phyloP scores from a whole-genome alignment of 2,888 invertebrate genomes.

The Pimpla rufipes region DNA sequence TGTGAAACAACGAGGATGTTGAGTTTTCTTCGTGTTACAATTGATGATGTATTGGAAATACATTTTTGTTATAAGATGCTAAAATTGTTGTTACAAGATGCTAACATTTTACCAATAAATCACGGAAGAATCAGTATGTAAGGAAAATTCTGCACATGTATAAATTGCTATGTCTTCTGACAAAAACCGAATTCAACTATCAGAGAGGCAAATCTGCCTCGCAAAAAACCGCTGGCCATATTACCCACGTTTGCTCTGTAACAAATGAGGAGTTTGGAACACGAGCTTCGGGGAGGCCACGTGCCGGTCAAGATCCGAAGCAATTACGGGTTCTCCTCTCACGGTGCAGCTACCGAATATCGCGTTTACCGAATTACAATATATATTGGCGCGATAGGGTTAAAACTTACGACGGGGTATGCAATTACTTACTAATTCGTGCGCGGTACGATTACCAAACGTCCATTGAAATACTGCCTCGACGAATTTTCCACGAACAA shows the following conservation, averaged over 20 bases:
- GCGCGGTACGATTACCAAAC: constrained; percentile 28
- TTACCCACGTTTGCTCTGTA: not conserved
- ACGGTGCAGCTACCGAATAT: constrained; percentile 7
- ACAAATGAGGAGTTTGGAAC: constrained; percentile 23
- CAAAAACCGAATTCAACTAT: not conserved
- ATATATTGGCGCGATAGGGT: constrained; percentile 23
- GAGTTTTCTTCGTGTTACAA: not conserved
- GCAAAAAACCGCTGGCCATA: not conserved
- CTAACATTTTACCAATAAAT: too few species aligned
- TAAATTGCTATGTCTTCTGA: not conserved
- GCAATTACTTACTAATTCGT: constrained; percentile 55
- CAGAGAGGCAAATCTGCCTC: not conserved
- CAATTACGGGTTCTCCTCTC: constrained; percentile 39
- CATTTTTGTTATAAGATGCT: too few species aligned
- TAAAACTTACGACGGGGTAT: constrained; percentile 53
- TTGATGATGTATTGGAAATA: too few species aligned
- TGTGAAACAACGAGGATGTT: not conserved
- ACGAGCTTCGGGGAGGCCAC: constrained; percentile 22
- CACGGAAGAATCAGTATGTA: not conserved
- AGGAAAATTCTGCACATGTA: not conserved
- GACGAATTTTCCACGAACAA: constrained; percentile 53
- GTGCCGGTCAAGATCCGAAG: constrained; percentile 48
- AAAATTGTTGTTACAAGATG: too few species aligned
- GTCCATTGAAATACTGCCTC: constrained; percentile 66
- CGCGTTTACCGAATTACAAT: constrained; percentile 12